A percentile compares a stretch with the other conserved stretches of the same genome.
These are phyloP conservation scores for Barbus barbus DNA, from an alignment of 2,113 vertebrate genomes.

Conservation along the genomic window DNA sequence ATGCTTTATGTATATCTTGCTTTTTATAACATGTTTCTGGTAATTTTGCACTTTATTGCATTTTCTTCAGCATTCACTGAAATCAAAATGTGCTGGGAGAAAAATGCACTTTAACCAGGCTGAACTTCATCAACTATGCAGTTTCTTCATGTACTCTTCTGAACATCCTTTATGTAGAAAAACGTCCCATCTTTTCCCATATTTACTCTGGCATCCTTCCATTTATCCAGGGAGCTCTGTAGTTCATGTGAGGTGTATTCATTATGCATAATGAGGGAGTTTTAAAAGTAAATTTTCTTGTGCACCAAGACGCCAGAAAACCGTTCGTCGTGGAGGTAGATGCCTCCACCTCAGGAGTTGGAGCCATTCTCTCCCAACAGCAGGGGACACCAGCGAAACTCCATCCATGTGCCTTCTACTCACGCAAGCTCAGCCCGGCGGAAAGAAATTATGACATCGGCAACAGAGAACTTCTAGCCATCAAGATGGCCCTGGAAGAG, in stretches of 20 bases:
- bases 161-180: constrained; percentile 40
- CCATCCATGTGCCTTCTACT: too few relatives aligned
- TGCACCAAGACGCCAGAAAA: too few relatives aligned
- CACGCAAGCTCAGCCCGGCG: too few relatives aligned
- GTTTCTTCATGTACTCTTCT: constrained; percentile 49
- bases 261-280: constrained; percentile 52
- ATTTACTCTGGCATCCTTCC: constrained; percentile 58
- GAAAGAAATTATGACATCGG: too few relatives aligned
- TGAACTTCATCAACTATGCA: constrained; percentile 58
- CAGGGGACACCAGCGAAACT: too few relatives aligned
- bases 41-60: constrained; percentile 57
- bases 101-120: constrained; percentile 65
- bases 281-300: constrained; percentile 42
- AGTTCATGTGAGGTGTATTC: constrained; percentile 33
- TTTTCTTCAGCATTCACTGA: constrained; percentile 56
- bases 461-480: too few relatives aligned
- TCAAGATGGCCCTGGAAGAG: too few relatives aligned
- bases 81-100: constrained; percentile 56
- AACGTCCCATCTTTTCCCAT: constrained; percentile 52
- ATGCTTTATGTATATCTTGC: constrained; percentile 72
- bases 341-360: too few relatives aligned
- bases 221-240: constrained; percentile 52
- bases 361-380: too few relatives aligned
- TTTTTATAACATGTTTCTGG: constrained; percentile 59
- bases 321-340: too few relatives aligned